Percentiles rank a stretch among this genome's conserved stretches.
phyloP scores from a whole-genome alignment of 2,888 invertebrate species.

The Idaea dimidiata region DNA sequence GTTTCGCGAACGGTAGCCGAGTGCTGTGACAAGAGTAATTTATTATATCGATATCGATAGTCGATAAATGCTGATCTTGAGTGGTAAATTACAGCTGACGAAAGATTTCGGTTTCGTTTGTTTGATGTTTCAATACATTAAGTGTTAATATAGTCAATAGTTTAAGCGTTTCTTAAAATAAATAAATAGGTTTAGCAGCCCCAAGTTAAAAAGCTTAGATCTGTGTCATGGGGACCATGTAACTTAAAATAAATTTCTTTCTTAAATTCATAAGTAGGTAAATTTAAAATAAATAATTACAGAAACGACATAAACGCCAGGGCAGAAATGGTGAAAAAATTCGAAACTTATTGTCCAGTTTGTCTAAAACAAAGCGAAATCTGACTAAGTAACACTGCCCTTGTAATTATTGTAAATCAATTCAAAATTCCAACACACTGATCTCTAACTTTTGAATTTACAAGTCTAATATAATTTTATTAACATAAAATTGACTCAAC shows the following conservation, averaged over 20 bases:
- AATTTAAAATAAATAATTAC: no score
- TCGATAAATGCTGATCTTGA: slow-evolving; percentile 28
- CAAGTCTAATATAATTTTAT: neutral
- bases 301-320: no score
- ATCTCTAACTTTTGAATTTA: neutral
- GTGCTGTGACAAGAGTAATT: slow-evolving; percentile 40
- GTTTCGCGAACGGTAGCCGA: slow-evolving; percentile 68
- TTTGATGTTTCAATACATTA: neutral
- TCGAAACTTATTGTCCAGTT: no score
- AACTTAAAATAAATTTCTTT: no score
- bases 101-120: neutral
- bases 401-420: neutral
- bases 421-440: slow-evolving; percentile 12
- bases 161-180: neutral
- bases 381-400: no score
- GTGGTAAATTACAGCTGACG: slow-evolving; percentile 5
- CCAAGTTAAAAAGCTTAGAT: no score
- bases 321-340: no score
- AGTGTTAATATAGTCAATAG: neutral
- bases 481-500: neutral
- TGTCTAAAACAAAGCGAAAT: no score
- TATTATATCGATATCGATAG: slow-evolving; percentile 42
- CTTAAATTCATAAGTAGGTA: no score
- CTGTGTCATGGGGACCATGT: no score
- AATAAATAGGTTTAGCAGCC: no score